Evolutionary conservation across 2,113 vertebrate species (phyloP).

Genomic region (Phoenicopterus ruber): DNA sequence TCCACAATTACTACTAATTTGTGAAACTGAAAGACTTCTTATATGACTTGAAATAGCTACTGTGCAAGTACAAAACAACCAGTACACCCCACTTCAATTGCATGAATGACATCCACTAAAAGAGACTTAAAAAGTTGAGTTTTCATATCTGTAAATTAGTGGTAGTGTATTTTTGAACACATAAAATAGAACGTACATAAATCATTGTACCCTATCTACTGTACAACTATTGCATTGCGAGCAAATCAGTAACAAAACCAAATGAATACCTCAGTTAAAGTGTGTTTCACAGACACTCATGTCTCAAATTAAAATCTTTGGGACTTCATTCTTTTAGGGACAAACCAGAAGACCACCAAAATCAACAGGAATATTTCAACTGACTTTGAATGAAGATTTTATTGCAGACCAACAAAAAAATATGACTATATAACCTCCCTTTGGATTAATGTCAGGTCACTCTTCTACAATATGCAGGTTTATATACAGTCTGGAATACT

Average conservation of each 20-base stretch:
- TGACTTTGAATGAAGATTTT: neutral
- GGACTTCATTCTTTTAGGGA: neutral
- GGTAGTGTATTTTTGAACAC: neutral
- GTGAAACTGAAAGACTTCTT: neutral
- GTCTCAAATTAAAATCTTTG: neutral
- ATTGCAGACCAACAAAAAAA: neutral
- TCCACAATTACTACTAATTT: neutral
- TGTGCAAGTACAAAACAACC: neutral
- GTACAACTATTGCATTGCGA: neutral
- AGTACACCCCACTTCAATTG: neutral
- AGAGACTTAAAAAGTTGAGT: neutral
- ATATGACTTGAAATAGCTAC: neutral
- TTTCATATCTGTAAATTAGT: neutral
- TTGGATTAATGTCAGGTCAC: neutral
- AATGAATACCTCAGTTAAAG: neutral
- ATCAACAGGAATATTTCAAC: neutral
- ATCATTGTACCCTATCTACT: neutral
- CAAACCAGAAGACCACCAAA: neutral
- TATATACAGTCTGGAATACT: neutral
- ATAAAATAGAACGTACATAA: neutral
- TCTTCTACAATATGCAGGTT: neutral
- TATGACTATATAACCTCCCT: neutral
- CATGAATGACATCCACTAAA: neutral
- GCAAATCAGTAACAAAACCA: neutral
- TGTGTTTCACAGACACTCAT: neutral